These are phyloP conservation scores for Acanthosepion esculentum DNA, from an alignment of 2,888 invertebrate species.

Conservation along the genomic window DNA sequence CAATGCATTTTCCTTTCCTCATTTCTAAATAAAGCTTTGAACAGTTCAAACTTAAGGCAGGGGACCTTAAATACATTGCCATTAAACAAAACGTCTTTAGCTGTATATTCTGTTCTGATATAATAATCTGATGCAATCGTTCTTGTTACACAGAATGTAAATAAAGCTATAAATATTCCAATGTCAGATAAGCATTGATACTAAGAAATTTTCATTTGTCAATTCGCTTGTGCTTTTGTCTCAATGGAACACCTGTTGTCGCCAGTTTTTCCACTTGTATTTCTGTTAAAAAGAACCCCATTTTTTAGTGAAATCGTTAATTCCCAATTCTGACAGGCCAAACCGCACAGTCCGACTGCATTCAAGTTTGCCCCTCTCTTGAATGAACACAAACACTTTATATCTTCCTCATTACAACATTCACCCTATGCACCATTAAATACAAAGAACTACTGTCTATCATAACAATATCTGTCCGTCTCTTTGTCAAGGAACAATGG, in stretches of 20 bases:
- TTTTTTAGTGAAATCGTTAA: background rate
- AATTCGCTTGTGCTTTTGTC: background rate
- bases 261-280: background rate
- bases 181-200: no score
- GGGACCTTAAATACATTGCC: no score
- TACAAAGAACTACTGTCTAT: background rate
- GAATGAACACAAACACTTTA: background rate
- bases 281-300: no score
- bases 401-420: background rate
- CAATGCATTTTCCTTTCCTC: no score
- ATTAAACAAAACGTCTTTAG: no score
- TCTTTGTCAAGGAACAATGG: background rate
- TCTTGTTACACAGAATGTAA: no score
- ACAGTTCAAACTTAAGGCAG: no score
- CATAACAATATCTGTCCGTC: background rate
- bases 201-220: background rate
- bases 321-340: background rate
- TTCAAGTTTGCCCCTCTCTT: background rate
- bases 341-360: background rate
- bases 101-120: no score
- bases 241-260: background rate
- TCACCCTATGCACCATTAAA: background rate
- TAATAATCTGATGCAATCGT: no score
- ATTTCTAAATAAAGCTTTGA: no score
- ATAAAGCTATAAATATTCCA: no score